These are phyloP conservation scores for Cyclophora punctaria DNA, from an alignment of 2,888 invertebrate genomes.

Conservation along the genomic window DNA sequence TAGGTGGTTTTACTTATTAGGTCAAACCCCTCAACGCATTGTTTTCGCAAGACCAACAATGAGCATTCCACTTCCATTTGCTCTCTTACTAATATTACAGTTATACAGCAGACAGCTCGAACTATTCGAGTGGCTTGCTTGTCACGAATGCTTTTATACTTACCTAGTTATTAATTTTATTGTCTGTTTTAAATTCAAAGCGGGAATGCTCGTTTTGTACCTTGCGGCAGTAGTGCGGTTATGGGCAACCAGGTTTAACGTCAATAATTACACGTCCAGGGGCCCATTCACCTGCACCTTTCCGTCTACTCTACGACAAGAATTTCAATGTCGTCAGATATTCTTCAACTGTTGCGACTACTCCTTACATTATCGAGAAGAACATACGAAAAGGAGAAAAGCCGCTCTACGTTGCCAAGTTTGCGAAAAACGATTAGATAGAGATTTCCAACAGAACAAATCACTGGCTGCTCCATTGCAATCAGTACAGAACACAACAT, in stretches of 20 bases:
- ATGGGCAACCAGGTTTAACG: background rate
- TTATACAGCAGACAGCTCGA: no score
- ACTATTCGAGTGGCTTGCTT: no score
- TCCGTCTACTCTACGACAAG: constrained; percentile 49
- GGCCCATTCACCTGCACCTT: constrained; percentile 66
- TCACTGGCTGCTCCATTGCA: constrained; percentile 28
- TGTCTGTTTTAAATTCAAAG: no score
- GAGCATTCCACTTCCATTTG: no score
- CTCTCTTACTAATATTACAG: no score
- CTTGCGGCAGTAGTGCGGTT: constrained; percentile 1
- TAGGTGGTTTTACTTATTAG: no score
- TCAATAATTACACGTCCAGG: constrained; percentile 25
- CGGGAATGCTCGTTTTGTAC: no score
- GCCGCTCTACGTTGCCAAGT: constrained; percentile 66
- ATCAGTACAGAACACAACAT: constrained; percentile 27
- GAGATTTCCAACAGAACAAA: constrained; percentile 32
- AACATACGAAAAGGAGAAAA: constrained; percentile 65
- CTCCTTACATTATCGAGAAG: constrained; percentile 62
- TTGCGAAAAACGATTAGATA: constrained; percentile 62
- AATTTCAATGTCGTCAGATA: constrained; percentile 56
- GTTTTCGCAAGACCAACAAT: no score
- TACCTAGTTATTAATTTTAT: no score
- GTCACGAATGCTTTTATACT: no score
- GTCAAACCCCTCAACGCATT: no score
- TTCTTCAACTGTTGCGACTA: constrained; percentile 69